Evolutionary conservation across 92 coral and sea anemone species (phyloP), one percentile per base, ranked within the genome.

Genomic region (Diadumene lineata): DNA sequence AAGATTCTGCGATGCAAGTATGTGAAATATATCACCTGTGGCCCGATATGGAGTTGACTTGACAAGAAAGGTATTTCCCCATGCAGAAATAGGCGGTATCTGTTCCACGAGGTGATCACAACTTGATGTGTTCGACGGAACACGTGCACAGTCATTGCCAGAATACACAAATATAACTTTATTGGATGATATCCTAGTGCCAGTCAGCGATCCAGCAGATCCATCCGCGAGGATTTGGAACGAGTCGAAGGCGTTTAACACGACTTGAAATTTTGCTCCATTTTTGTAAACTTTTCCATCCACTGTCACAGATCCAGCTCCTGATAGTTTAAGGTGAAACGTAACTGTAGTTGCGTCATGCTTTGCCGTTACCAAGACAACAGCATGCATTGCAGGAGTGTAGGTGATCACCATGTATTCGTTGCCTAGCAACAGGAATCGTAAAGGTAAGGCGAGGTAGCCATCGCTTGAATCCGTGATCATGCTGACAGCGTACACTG

Each of bases 51-150:
- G 68, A 23, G 89, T 78, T 11, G 98, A 84, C 11, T 83, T 89
- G 1, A 93, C 81, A 22, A 91, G 72, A 67, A 91, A 94, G 11
- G 70, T 26, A 30, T 43, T 76, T 0, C 98, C 97, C 97, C 97
- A 94, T 7, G 85, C 44, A 1, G 72, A 56, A 10, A 92, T 70
- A 0, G 98, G 98, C 0, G 98, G 93, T 0, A 94, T 78, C 70
- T 91, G 96, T 75, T 94, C 98, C 0, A 91, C 92, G 24, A 94
- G 73, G 76, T 91, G 97, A 55, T 91, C 94, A 69, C 97, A 94
- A 13, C 84, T 57, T 0, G 22, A 51, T 1, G 43, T 33, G 0
- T 53, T 0, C 1, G 1, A 11, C 6, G 98, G 97, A 1, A 94
- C 89, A 34, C 75, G 56, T 1, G 97, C 90, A 69, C 98, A 94